Percentiles rank a stretch among this genome's conserved stretches.
Evolutionary conservation across 2,797 vertebrate genomes (phyloP).

Genomic region (Microctenopoma steveboyesi): DNA sequence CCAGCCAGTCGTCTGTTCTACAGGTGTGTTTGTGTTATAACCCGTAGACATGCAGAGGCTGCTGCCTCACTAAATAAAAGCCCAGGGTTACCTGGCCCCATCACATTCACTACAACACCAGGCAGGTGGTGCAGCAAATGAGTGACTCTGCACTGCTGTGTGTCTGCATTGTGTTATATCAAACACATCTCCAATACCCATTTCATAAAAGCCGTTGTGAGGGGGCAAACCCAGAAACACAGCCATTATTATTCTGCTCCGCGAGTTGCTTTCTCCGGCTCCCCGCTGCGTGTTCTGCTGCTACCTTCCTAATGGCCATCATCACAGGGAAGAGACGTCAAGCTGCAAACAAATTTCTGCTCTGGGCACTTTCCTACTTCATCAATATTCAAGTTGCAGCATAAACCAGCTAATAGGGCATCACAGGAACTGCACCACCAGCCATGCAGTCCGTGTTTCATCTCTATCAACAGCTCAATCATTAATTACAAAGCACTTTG

Average conservation of each 20-base stretch:
- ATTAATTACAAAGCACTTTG: constrained; percentile 42
- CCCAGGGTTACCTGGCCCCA: constrained; percentile 3
- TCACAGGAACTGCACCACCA: constrained; percentile 14
- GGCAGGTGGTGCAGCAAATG: neutral
- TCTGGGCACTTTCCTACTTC: constrained; percentile 7
- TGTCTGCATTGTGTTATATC: neutral
- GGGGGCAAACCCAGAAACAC: neutral
- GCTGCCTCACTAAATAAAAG: constrained; percentile 1
- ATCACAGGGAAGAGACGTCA: constrained; percentile 18
- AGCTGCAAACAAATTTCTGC: constrained; percentile 25
- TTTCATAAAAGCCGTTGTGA: constrained; percentile 1
- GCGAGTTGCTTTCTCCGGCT: neutral
- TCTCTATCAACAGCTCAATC: constrained; percentile 31
- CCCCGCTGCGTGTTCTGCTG: constrained; percentile 22
- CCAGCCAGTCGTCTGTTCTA: neutral
- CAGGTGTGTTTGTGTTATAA: neutral
- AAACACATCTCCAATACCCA: neutral
- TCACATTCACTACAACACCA: constrained; percentile 1
- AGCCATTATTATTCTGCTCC: neutral
- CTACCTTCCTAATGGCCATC: constrained; percentile 25
- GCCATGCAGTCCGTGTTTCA: constrained; percentile 23
- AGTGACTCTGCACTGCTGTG: neutral
- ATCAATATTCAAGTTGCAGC: constrained; percentile 51
- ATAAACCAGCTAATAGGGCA: constrained; percentile 37
- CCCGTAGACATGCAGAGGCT: neutral